A percentile compares a stretch with the other conserved stretches of the same genome.
Conservation (phyloP, 2,113 vertebrate genomes). For the Otus sunia region DNA sequence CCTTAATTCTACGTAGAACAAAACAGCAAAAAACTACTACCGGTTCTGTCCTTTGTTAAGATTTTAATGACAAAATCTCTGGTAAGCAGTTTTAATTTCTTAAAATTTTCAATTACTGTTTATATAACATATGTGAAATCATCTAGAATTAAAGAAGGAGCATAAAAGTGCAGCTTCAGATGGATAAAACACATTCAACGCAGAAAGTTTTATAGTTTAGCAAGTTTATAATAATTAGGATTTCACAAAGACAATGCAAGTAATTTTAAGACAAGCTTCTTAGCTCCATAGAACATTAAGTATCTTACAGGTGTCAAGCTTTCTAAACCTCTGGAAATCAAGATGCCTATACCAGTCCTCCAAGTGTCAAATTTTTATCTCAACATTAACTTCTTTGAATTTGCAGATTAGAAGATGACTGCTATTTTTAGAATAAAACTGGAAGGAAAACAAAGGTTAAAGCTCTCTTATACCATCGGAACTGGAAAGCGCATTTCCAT, state of each 20-base stretch:
- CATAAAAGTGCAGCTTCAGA: not conserved
- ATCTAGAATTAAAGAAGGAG: not conserved
- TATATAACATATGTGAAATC: not conserved
- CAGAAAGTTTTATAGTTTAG: not conserved
- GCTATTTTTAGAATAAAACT: not conserved
- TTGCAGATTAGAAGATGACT: not conserved
- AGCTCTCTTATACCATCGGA: not conserved
- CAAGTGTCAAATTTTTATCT: not conserved
- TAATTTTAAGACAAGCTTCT: not conserved
- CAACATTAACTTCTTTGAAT: not conserved
- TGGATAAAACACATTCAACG: fast-evolving
- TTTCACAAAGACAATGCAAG: not conserved
- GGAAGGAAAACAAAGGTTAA: not conserved
- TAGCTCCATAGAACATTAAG: not conserved
- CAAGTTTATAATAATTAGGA: not conserved
- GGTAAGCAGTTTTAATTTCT: not conserved
- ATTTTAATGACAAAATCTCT: not conserved
- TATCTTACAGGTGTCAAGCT: not conserved
- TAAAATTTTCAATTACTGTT: not conserved
- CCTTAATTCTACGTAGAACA: not conserved
- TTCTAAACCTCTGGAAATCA: not conserved
- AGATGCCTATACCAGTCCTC: not conserved
- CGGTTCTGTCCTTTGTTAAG: not conserved
- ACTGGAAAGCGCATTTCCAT: not conserved
- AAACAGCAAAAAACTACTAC: not conserved